Conservation (phyloP, 2,888 invertebrate genomes). For the Cyclophora punctaria region DNA sequence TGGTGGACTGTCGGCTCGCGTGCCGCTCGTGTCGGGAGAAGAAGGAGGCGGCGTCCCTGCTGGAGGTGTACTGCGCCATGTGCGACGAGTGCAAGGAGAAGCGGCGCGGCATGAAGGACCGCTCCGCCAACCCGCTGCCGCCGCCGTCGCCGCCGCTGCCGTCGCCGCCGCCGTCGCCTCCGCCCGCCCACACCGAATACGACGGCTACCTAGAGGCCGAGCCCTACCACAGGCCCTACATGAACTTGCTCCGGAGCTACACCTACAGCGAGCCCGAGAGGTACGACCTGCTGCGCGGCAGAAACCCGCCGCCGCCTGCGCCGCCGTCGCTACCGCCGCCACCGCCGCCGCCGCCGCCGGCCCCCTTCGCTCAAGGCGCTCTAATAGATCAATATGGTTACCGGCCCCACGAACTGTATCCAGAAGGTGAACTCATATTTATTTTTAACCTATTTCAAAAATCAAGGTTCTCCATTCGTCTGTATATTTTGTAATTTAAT, state of each 20-base stretch:
- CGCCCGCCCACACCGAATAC: too few species aligned
- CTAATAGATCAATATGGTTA: too few species aligned
- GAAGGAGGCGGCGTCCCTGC: slow-evolving; percentile 23
- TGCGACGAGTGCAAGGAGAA: slow-evolving; percentile 50
- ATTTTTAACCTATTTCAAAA: too few species aligned
- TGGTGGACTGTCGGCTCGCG: slow-evolving; percentile 43
- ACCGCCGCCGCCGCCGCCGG: background rate
- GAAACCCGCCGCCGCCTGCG: slow-evolving; percentile 25
- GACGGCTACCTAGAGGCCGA: too few species aligned
- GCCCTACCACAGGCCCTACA: too few species aligned
- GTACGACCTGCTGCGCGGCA: too few species aligned
- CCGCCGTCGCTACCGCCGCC: slow-evolving; percentile 2
- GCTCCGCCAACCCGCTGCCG: background rate
- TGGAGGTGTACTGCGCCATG: slow-evolving; percentile 59
- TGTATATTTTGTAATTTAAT: too few species aligned
- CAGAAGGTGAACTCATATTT: too few species aligned
- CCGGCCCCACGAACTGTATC: too few species aligned
- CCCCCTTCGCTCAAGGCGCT: slow-evolving; percentile 1
- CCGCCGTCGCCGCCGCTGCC: slow-evolving; percentile 1
- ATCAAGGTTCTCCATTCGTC: too few species aligned
- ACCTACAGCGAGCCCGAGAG: too few species aligned
- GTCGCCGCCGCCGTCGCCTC: background rate
- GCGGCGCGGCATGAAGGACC: slow-evolving; percentile 17
- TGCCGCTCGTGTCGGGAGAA: slow-evolving; percentile 40
- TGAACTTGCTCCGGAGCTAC: too few species aligned